Evolutionary conservation across 2,797 vertebrate genomes (phyloP), one percentile per base, ranked within the genome.

Genomic region (Sebastes reedi): DNA sequence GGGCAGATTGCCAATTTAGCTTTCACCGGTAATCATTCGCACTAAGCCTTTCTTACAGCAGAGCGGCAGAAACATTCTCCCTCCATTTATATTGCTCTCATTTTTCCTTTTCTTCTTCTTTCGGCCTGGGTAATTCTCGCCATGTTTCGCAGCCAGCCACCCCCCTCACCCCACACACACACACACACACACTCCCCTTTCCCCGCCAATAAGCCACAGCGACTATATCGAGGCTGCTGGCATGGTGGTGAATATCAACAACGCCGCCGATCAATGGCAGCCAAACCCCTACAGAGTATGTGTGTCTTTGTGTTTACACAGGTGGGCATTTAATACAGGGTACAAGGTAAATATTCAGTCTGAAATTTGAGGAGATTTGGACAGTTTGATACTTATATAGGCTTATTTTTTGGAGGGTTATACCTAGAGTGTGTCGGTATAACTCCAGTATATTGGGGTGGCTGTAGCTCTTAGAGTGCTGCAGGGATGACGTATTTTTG

Each of bases 1-100:
- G 77, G 91, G 86, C 87, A 91, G 85, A 89, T 87, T 88, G 89
- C 84, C 90, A 92, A 92, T 93, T 91, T 91, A 71, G 83, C 82
- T 88, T 87, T 91, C 84, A 85, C 72, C 67, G 30, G 85, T 90
- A 90, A 93, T 91, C 89, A 88, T 88, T 81, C 72, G 73, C 76
- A 67, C 83, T 39, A 73, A 90, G 85, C 67, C 71, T 67, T 82
- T 83, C 75, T 82, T 66, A 79, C 77, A 85, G 85, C 79, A 30
- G 65, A 86, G 86, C 72, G 11, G 84, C 16, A 83, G 87, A 80
- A 80, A 73, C 82, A 58, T 64, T 87, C 81, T 32, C 52, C 76
- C 56, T 82, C 75, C 80, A 71, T 88, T 87, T 88, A 71, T 83
- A 75, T 61, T 67, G 24, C 76, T 77, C 80, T 80, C 64, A 66